Evolutionary conservation across 92 coral and sea anemone species (phyloP), one percentile per base, ranked within the genome.

Genomic region (Paragorgia papillata): DNA sequence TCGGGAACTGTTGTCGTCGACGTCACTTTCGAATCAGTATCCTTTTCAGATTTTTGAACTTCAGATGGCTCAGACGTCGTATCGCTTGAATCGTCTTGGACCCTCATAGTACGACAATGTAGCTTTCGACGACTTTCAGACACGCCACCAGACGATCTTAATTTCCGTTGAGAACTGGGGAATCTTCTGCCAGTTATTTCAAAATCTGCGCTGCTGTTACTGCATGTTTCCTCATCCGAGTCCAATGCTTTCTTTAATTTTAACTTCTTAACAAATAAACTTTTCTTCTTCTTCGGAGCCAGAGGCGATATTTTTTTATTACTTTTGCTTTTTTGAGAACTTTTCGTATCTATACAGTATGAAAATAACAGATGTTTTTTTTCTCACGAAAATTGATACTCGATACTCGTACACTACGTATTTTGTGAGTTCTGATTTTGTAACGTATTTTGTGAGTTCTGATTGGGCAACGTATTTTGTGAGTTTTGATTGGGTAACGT

Each of bases 141-240:
- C 31, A 26, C 19, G 10, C 64, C 7, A 7, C 17, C 14, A 46
- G 33, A n/a, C 9, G 75, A 68, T 53, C 54, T 66, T 8, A 63
- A 48, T 51, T 43, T 49, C 17, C 73, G 30, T 39, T 40, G 55
- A 15, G 73, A 56, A 6, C 58, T 49, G 60, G 0, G 1, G 34
- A 29, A 27, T 10, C 57, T 54, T 26, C 27, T 28, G 18, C 21
- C 20, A 25, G 50, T 19, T 21, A 59, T 58, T 49, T 68, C 40
- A 49, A 68, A 68, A 33, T 68, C 75, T 0, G 75, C 60, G 5
- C 71, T 68, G 14, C 75, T 68, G 58, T 48, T 49, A 26, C 75
- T 68, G n/a, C 24, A 58, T 2, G 41, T 68, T 9, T 43, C 74
- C 19, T 67, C 74, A n/a, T 68, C 59, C 0, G 75, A 48, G 39